Conservation (phyloP, 2,113 vertebrate species). For the Proteles cristata region DNA sequence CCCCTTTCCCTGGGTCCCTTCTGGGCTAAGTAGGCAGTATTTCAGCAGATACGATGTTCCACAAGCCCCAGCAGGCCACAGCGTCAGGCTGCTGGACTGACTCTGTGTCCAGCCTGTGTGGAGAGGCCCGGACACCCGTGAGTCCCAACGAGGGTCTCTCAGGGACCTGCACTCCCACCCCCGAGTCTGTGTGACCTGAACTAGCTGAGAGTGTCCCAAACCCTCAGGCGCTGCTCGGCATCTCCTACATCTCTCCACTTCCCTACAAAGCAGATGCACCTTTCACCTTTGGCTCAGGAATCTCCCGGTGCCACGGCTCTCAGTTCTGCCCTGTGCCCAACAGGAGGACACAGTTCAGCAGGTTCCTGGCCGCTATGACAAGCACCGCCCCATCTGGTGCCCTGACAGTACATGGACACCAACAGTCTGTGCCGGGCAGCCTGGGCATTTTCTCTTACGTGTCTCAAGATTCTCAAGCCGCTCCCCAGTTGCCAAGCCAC, state of each 20-base stretch:
- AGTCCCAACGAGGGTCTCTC: neutral
- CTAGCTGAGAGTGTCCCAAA: neutral
- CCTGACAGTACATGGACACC: neutral
- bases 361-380: neutral
- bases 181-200: neutral
- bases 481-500: neutral
- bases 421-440: neutral
- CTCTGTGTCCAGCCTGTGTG: neutral
- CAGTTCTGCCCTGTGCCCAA: neutral
- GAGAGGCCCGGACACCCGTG: neutral
- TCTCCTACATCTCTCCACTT: neutral
- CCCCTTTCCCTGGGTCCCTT: neutral
- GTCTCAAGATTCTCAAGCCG: neutral
- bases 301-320: neutral
- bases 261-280: neutral
- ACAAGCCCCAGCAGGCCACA: too few relatives aligned
- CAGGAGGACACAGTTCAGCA: neutral
- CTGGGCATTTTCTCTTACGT: neutral
- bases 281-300: neutral
- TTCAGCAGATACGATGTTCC: neutral
- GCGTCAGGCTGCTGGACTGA: neutral
- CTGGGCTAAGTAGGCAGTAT: neutral
- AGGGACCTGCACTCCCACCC: neutral
- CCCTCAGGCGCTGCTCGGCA: neutral
- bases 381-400: neutral